Evolutionary conservation across 2,888 invertebrate species (phyloP).

Genomic region (Agrilus cyanescens): DNA sequence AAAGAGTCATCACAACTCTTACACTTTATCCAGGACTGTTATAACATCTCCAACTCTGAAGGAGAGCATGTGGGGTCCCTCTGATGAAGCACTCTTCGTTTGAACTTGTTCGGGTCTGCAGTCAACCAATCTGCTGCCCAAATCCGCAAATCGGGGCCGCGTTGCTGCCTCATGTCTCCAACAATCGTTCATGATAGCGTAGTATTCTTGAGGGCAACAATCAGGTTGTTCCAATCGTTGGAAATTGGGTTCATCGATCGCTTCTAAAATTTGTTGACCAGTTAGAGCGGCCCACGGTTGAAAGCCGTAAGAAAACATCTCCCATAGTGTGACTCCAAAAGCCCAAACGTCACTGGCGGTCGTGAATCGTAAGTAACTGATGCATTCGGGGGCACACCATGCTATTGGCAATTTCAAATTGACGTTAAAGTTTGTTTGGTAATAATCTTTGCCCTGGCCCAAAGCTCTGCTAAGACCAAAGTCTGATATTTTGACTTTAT

Average conservation of each 20-base stretch:
- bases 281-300: conserved; percentile 96
- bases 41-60: conserved; percentile 85
- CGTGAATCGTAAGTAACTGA: conserved; percentile 90
- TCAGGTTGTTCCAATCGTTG: conserved; percentile 88
- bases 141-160: conserved; percentile 82
- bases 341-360: conserved; percentile 98
- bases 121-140: conserved; percentile 66
- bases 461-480: conserved; percentile 92
- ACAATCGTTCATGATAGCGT: conserved; percentile 84
- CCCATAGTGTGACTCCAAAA: conserved; percentile 95
- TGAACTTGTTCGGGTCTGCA: conserved; percentile 89
- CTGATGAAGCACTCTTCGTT: conserved; percentile 46
- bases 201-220: conserved; percentile 88
- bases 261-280: conserved; percentile 80
- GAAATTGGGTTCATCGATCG: conserved; percentile 86
- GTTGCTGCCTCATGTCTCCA: conserved; percentile 88
- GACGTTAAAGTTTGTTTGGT: conserved; percentile 95
- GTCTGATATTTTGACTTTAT: conserved; percentile 96
- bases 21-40: conserved; percentile 79
- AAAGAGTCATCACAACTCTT: conserved; percentile 25
- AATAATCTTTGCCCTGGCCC: conserved; percentile 97
- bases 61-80: conserved; percentile 55
- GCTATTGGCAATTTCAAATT: conserved; percentile 95
- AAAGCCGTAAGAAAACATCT: conserved; percentile 97
- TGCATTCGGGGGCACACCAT: conserved; percentile 98